Percentiles rank a stretch among this genome's conserved stretches.
phyloP scores from a whole-genome alignment of 2,797 vertebrate species.

The Anas bahamensis region DNA sequence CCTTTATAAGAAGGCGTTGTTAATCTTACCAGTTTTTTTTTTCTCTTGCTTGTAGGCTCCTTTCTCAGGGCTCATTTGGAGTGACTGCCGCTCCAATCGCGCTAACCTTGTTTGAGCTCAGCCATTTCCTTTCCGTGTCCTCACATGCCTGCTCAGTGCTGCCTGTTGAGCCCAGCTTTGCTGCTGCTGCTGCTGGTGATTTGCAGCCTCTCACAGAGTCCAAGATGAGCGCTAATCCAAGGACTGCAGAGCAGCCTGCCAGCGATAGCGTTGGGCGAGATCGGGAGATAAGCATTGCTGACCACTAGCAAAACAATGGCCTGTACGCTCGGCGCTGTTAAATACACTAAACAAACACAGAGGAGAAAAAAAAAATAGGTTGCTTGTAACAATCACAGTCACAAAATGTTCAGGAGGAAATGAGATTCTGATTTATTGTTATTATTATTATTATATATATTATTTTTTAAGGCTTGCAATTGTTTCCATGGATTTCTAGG shows the following conservation, averaged over 20 bases:
- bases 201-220: not conserved
- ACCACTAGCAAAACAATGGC: constrained; percentile 57
- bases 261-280: not conserved
- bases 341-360: constrained; percentile 32
- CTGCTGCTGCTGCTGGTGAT: not conserved
- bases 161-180: not conserved
- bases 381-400: not conserved
- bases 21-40: not conserved
- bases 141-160: not conserved
- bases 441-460: not conserved
- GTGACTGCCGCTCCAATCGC: not conserved
- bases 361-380: not conserved
- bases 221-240: not conserved
- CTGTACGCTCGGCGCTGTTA: constrained; percentile 1
- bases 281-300: constrained; percentile 39
- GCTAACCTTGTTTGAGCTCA: not conserved
- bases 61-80: not conserved
- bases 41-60: not conserved
- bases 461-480: not conserved
- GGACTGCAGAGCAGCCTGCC: constrained; percentile 28
- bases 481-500: constrained; percentile 31
- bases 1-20: not conserved
- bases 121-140: constrained; percentile 13
- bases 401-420: constrained; percentile 67
- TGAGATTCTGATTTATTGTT: constrained; percentile 6